These are phyloP conservation scores for Fulmarus glacialis DNA, from an alignment of 2,113 vertebrate genomes.

Conservation along the genomic window DNA sequence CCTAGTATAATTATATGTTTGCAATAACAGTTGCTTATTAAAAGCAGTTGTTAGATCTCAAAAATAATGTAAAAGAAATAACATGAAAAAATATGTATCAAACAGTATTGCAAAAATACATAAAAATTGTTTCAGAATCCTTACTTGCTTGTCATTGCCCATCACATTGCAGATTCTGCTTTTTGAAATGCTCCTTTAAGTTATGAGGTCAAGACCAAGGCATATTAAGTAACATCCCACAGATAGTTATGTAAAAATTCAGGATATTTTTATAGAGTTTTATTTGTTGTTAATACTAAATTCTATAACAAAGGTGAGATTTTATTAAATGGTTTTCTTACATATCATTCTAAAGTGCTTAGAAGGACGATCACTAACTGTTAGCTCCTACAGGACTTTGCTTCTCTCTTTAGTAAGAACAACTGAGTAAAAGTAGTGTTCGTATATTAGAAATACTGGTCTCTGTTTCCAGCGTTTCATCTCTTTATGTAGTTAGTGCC, in stretches of 20 bases:
- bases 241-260: neutral
- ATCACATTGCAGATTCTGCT: neutral
- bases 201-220: neutral
- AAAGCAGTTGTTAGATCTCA: conserved; percentile 63
- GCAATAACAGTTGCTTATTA: conserved; percentile 65
- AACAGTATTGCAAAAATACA: neutral
- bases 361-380: neutral
- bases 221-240: neutral
- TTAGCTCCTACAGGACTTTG: neutral
- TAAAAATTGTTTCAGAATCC: neutral
- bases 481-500: neutral
- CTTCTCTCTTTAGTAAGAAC: neutral
- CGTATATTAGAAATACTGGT: neutral
- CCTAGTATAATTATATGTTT: conserved; percentile 70
- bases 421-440: neutral
- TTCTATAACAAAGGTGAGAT: neutral
- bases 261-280: neutral
- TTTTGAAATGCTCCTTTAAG: neutral
- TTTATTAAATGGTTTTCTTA: neutral
- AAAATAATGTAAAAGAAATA: conserved; percentile 59
- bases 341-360: neutral
- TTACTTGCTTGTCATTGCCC: neutral
- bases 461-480: neutral
- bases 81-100: conserved; percentile 28
- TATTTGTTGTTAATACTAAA: neutral